Percentiles rank a stretch among this genome's conserved stretches.
Evolutionary conservation across 2,888 invertebrate genomes (phyloP).

Genomic region (Lutraria lutraria): DNA sequence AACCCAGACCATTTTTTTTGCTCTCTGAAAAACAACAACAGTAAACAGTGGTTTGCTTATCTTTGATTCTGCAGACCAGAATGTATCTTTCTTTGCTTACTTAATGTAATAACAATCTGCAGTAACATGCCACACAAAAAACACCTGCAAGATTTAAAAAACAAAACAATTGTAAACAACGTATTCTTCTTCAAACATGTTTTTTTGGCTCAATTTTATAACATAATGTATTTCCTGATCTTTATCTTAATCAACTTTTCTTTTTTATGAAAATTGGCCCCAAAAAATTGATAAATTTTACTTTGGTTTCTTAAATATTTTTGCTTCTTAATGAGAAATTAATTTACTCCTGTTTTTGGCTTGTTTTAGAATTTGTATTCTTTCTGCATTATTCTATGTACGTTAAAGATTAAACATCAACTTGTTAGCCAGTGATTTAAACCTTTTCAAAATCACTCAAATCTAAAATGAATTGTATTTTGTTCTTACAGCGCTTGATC

Average conservation of each 20-base stretch:
- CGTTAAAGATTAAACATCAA: background rate
- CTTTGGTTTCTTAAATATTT: background rate
- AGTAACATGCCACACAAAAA: background rate
- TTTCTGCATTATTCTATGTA: background rate
- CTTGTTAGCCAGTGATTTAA: background rate
- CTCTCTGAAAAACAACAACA: background rate
- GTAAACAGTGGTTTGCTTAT: background rate
- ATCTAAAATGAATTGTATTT: slow-evolving; percentile 24
- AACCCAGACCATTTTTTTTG: background rate
- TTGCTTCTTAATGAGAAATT: background rate
- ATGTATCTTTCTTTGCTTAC: background rate
- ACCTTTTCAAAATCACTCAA: slow-evolving; percentile 18
- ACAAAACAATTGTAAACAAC: background rate
- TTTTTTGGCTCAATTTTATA: too few species aligned
- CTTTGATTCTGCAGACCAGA: background rate
- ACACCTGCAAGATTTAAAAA: background rate
- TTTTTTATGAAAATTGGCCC: background rate
- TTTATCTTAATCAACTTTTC: background rate
- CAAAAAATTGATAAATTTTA: background rate
- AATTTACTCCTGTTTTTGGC: background rate
- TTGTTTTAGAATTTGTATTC: background rate
- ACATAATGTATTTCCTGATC: too few species aligned
- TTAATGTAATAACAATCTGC: background rate
- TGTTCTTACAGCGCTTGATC: slow-evolving; percentile 7
- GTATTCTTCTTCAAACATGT: background rate